phyloP scores from a whole-genome alignment of 2,888 invertebrate species.

The Spisula subtruncata region DNA sequence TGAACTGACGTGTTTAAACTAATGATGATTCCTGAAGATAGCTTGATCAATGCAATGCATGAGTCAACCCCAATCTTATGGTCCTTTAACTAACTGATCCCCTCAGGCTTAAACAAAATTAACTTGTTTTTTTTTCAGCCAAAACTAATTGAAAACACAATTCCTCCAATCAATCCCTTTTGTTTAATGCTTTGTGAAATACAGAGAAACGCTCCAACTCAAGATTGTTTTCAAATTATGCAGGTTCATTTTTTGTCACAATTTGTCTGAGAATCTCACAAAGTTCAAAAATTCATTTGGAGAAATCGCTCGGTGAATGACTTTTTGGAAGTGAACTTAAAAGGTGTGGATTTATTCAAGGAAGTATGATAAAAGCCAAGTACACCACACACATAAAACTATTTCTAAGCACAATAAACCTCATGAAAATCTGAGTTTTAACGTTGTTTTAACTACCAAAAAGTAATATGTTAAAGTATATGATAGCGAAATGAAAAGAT shows the following conservation, averaged over 20 bases:
- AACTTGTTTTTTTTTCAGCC: conserved; percentile 26
- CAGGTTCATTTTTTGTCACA: conserved; percentile 10
- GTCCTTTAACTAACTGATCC: conserved; percentile 20
- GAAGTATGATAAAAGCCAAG: no score
- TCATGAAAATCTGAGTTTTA: no score
- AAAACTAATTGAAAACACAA: conserved; percentile 31
- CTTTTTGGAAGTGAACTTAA: not conserved
- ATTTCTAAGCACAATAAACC: no score
- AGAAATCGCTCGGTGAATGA: not conserved
- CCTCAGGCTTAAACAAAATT: conserved; percentile 17
- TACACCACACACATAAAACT: no score
- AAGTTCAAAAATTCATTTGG: not conserved
- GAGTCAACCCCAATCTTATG: conserved; percentile 21
- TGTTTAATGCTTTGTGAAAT: conserved; percentile 17
- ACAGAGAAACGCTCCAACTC: not conserved
- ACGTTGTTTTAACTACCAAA: no score
- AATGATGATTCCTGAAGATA: conserved; percentile 7
- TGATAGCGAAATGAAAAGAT: no score
- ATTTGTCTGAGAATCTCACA: conserved; percentile 21
- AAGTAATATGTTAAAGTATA: no score
- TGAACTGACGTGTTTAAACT: conserved; percentile 12
- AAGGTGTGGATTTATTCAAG: no score
- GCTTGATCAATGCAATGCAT: conserved; percentile 11
- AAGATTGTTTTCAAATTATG: conserved; percentile 15
- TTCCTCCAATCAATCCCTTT: conserved; percentile 17